Percentiles rank a stretch among this genome's conserved stretches.
Evolutionary conservation across 1,140 invertebrate genomes (phyloP).

Genomic region (Tetramorium simillimum): DNA sequence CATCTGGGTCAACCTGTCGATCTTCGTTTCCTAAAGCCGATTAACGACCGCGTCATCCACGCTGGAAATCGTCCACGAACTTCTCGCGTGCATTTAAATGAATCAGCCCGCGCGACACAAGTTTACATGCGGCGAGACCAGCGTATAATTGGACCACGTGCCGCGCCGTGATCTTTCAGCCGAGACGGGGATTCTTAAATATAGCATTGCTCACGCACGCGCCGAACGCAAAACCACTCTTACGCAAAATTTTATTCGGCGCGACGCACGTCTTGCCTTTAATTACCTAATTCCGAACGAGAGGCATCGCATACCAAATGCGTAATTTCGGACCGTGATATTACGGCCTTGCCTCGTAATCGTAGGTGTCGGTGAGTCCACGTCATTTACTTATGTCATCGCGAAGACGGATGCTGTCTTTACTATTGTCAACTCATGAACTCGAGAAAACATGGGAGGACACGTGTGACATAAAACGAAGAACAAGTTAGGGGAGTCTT

Average conservation of each 20-base stretch:
- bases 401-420: neutral
- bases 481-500: neutral
- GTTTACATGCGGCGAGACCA: conserved; percentile 8
- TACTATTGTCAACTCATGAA: neutral
- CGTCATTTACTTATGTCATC: conserved; percentile 43
- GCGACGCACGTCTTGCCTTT: neutral
- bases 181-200: conserved; percentile 52
- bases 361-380: neutral
- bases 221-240: conserved; percentile 7
- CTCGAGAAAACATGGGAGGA: neutral
- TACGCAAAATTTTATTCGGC: conserved; percentile 41
- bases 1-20: neutral
- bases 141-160: conserved; percentile 48
- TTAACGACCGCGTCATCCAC: neutral
- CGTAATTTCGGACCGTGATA: conserved; percentile 21
- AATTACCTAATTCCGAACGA: conserved; percentile 33
- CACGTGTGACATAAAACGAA: neutral
- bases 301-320: neutral
- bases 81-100: conserved; percentile 10
- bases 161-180: conserved; percentile 12
- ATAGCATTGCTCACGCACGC: conserved; percentile 42
- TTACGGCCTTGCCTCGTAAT: neutral
- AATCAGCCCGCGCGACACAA: neutral
- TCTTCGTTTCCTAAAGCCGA: neutral
- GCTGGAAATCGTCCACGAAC: neutral